Percentiles rank a stretch among this genome's conserved stretches.
Conservation (phyloP, 1,140 invertebrate genomes). For the Ruditapes philippinarum region DNA sequence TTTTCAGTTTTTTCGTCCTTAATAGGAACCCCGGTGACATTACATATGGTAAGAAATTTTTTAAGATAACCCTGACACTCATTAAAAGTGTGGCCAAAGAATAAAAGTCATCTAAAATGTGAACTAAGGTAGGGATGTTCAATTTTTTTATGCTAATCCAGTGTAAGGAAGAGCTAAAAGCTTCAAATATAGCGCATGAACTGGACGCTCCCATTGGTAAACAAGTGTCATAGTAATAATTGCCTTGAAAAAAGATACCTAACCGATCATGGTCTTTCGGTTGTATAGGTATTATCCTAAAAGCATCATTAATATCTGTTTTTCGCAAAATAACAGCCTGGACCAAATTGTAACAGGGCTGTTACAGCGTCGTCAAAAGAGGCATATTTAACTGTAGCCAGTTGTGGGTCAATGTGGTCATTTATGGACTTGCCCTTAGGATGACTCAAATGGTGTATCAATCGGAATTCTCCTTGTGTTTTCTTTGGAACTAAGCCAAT, state of each 20-base stretch:
- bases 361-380: slow-evolving; percentile 45
- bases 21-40: too few relatives aligned
- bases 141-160: slow-evolving; percentile 4
- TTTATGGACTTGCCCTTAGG: slow-evolving; percentile 63
- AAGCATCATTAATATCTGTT: too few relatives aligned
- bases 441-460: slow-evolving; percentile 69
- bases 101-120: slow-evolving; percentile 65
- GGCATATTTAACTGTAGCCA: slow-evolving; percentile 39
- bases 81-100: slow-evolving; percentile 1
- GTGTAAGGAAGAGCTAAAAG: slow-evolving; percentile 57
- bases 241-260: background rate
- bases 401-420: slow-evolving; percentile 47
- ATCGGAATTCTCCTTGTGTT: slow-evolving; percentile 35
- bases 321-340: too few relatives aligned
- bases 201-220: slow-evolving; percentile 18
- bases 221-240: slow-evolving; percentile 51
- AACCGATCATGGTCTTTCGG: background rate
- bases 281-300: background rate
- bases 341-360: slow-evolving; percentile 51
- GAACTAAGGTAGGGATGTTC: background rate
- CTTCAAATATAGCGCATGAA: slow-evolving; percentile 61
- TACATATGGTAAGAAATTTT: too few relatives aligned
- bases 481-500: slow-evolving; percentile 59
- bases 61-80: too few relatives aligned
- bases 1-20: too few relatives aligned